phyloP scores from a whole-genome alignment of 1,140 invertebrate genomes.

The Gryon sp. region DNA sequence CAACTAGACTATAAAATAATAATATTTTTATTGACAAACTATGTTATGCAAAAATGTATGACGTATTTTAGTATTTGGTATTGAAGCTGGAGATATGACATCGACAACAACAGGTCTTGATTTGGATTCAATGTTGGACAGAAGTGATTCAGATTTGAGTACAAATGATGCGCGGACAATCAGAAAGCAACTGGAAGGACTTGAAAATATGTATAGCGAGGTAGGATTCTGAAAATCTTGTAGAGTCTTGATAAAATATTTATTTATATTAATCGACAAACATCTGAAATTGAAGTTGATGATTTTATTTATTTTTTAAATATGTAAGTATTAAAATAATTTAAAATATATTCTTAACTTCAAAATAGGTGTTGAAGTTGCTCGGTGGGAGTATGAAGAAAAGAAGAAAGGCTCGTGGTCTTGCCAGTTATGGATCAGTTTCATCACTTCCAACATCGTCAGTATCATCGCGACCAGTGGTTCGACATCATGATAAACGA shows the following conservation, averaged over 20 bases:
- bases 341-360: background rate
- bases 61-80: conserved; percentile 84
- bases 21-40: too few relatives aligned
- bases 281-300: background rate
- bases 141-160: conserved; percentile 87
- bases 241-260: background rate
- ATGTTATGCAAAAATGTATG: too few relatives aligned
- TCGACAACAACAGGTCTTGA: conserved; percentile 88
- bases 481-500: conserved; percentile 82
- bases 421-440: conserved; percentile 85
- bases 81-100: conserved; percentile 87
- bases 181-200: conserved; percentile 89
- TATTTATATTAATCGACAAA: background rate
- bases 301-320: background rate
- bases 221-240: conserved; percentile 64
- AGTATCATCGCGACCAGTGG: conserved; percentile 86
- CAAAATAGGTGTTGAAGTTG: conserved; percentile 86
- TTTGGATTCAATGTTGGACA: conserved; percentile 89
- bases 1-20: too few relatives aligned
- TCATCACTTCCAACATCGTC: conserved; percentile 90
- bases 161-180: conserved; percentile 89
- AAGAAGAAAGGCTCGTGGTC: conserved; percentile 78
- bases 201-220: conserved; percentile 94
- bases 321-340: too few relatives aligned
- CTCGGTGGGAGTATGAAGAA: conserved; percentile 86